Evolutionary conservation across 2,888 invertebrate genomes (phyloP), one percentile per base, ranked within the genome.

Genomic region (Dusona sp.): DNA sequence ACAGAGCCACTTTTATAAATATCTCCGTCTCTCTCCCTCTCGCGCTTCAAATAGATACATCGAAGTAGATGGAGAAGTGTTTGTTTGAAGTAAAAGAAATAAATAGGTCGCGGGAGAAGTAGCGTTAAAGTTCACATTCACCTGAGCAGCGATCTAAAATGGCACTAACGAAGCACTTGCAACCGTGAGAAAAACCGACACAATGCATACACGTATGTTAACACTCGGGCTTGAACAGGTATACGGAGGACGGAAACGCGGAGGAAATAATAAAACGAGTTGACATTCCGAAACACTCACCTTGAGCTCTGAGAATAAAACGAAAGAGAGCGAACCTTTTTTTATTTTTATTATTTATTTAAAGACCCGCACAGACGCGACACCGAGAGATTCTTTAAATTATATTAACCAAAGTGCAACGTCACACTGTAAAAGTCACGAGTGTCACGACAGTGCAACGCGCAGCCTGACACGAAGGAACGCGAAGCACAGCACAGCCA

Each of bases 391-490:
- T 8, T 61, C 51, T 68, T n/a, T 29, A 70, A 73, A 80, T 73
- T 80, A 73, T 80, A 73, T 73, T 36, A 64, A 73, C 9, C 45
- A 36, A 73, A 29, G 72, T 64, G 80, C 72, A 73, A 73, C 80
- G 80, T 80, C 73, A 74, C 73, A 79, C 22, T 29, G n/a, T n/a
- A n/a, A 29, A 25, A 64, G 61, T 64, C 33, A 51, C 72, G 80
- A 65, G 33, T 79, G 61, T 67, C 57, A 70, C 54, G 68, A 67
- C 67, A 36, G 78, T 54, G 79, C 79, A 68, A 51, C 79, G 79
- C 79, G 33, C 79, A 57, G 79, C 79, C 79, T 79, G 79, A 79
- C 79, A 79, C 79, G 79, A 51, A 68, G 42, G 42, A 70, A 73
- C 70, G 70, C 70, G 38, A 11, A 72, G 68, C 70, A 61, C 51